Conservation (phyloP, 2,888 invertebrate species). For the Scaptomyza reducta region DNA sequence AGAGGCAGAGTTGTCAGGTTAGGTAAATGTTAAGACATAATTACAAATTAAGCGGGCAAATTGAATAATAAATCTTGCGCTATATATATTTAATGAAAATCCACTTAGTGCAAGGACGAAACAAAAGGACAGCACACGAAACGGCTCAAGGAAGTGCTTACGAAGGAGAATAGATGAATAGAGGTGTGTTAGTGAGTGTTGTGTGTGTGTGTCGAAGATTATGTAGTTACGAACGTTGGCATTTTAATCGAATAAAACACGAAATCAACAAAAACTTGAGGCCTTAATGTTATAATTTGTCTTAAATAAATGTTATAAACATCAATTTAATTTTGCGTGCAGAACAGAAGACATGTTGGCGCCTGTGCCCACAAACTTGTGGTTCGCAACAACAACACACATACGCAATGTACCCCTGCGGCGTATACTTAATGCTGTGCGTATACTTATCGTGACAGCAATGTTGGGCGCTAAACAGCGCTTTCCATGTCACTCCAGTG, state of each 20-base stretch:
- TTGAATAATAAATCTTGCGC: constrained; percentile 64
- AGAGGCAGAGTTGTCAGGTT: constrained; percentile 44
- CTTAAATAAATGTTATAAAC: constrained; percentile 27
- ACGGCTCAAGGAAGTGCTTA: constrained; percentile 28
- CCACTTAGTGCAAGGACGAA: constrained; percentile 52
- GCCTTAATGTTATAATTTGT: constrained; percentile 44
- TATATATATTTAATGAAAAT: constrained; percentile 56
- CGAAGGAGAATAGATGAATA: neutral
- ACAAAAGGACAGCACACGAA: constrained; percentile 10
- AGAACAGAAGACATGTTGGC: constrained; percentile 1
- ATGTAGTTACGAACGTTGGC: constrained; percentile 47
- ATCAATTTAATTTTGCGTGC: constrained; percentile 17
- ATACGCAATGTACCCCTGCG: constrained; percentile 5
- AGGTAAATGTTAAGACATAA: constrained; percentile 53
- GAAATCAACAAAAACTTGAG: constrained; percentile 18
- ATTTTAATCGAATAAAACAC: constrained; percentile 44
- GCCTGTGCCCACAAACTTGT: constrained; percentile 13
- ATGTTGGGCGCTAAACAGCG: constrained; percentile 27
- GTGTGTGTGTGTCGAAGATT: constrained; percentile 33
- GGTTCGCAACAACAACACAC: constrained; percentile 6
- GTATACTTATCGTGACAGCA: constrained; percentile 52
- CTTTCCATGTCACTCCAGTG: constrained; percentile 39
- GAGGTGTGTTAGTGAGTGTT: constrained; percentile 16
- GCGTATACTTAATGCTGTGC: constrained; percentile 38
- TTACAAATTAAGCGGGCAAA: constrained; percentile 64